Percentiles rank a stretch among this genome's conserved stretches.
phyloP scores from a whole-genome alignment of 1,140 invertebrate genomes.

The Heliothis subflexa region DNA sequence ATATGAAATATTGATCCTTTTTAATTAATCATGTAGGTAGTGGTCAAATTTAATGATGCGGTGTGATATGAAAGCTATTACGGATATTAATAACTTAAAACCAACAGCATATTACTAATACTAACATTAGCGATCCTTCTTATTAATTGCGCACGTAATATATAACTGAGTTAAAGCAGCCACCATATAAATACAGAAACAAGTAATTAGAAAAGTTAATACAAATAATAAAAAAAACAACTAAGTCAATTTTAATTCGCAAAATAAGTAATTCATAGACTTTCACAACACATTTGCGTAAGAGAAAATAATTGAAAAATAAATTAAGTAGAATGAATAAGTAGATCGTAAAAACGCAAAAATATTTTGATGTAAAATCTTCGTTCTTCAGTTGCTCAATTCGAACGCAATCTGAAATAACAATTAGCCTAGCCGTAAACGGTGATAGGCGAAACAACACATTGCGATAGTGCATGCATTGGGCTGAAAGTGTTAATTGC shows the following conservation, averaged over 20 bases:
- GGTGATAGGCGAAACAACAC: slow-evolving; percentile 43
- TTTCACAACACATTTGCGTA: too few relatives aligned
- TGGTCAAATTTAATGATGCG: background rate
- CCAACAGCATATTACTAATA: too few relatives aligned
- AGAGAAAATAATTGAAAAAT: background rate
- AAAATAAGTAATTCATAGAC: background rate
- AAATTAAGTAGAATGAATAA: slow-evolving; percentile 8
- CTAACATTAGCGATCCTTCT: too few relatives aligned
- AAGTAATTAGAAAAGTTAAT: too few relatives aligned
- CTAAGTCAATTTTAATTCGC: background rate
- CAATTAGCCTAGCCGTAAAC: slow-evolving; percentile 46
- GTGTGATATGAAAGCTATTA: background rate
- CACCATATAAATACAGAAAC: too few relatives aligned
- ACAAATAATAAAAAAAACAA: too few relatives aligned
- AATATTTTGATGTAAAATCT: background rate
- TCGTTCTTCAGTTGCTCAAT: slow-evolving; percentile 8
- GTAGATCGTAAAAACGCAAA: background rate
- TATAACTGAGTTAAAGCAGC: too few relatives aligned
- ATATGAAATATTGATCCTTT: slow-evolving; percentile 5
- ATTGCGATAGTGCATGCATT: slow-evolving; percentile 45
- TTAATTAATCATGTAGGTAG: slow-evolving; percentile 7
- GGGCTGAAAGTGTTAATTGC: slow-evolving; percentile 50
- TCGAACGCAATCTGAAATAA: slow-evolving; percentile 47
- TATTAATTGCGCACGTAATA: too few relatives aligned
- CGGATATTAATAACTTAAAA: background rate